Evolutionary conservation across 2,113 vertebrate species (phyloP).

Genomic region (Dipodomys ordii): DNA sequence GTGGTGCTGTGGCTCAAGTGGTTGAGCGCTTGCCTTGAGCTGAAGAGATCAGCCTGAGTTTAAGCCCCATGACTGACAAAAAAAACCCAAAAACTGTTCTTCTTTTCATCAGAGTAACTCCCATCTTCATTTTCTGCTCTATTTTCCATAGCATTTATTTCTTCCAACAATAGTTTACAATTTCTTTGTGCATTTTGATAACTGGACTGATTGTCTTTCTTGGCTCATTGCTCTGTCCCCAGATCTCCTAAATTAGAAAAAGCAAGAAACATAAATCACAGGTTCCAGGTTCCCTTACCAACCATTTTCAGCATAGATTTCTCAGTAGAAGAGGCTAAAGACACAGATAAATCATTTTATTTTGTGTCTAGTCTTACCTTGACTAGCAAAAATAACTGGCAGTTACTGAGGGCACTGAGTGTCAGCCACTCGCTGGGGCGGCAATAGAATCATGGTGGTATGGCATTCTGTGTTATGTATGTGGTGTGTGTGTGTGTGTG

Average conservation of each 20-base stretch:
- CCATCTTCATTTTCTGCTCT: background rate
- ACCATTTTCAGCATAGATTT: background rate
- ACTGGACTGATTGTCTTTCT: background rate
- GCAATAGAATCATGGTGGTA: background rate
- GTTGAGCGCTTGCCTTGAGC: no score
- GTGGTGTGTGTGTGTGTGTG: no score
- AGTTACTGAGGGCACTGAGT: background rate
- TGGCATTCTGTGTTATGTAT: no score
- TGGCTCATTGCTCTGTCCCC: background rate
- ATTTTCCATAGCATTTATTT: background rate
- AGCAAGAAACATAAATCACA: background rate
- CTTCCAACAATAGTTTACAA: background rate
- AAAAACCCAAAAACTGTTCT: no score
- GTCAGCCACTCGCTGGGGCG: background rate
- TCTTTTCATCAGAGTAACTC: background rate
- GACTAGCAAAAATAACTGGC: background rate
- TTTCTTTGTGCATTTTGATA: background rate
- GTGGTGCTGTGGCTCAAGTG: no score
- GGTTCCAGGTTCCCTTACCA: background rate
- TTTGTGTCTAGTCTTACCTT: background rate
- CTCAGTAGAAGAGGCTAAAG: background rate
- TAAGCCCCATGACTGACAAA: no score
- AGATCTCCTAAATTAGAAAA: background rate
- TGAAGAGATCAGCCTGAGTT: no score
- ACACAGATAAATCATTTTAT: background rate